Base-by-base conservation (phyloP, 2,797 vertebrate genomes). In the Lagodon rhomboides region DNA sequence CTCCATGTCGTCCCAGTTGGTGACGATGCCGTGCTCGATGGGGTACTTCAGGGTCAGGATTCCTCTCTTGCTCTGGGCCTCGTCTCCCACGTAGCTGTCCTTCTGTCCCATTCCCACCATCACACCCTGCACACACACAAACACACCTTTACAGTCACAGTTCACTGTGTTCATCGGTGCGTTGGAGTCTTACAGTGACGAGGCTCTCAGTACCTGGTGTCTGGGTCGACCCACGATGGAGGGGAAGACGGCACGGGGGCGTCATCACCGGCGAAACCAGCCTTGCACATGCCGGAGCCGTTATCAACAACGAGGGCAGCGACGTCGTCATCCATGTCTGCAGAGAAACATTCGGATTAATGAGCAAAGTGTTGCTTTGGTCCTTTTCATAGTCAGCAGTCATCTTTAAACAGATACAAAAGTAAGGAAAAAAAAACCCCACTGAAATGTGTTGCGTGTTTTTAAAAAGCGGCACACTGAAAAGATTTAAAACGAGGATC, bases 1-100 rank as follows among this genome's bases (percentile, higher is more conserved):
- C 92, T 98, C 97, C 98, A 98, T 98, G 91, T 98, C 97, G 3
- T 98, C 97, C 97, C 97, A 99, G 96, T 99, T 98, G 90, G 97
- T 98, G 94, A 98, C 92, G 87, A 98, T 98, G 90, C 97, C 97
- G 0, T 98, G 97, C 79, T 99, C 97, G 5, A 98, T 98, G 89
- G 97, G 97, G 91, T 98, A 98, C 75, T 98, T 99, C 87, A 98
- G 96, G 0, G 97, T 98, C 47, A 98, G 96, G 95, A 98, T 97
- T 1, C 97, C 97, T 0, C 97, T 96, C 92, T 98, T 98, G 94
- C 97, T 98, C 92, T 98, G 97, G 47, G 97, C 97, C 87, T 98
- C 97, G 0, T 98, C 97, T 1, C 97, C 97, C 11, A 98, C 97
- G 0, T 98, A 98, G 92, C 96, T 96, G 95, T 97, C 97, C 89